Conservation (phyloP, 2,113 vertebrate genomes). For the Morone chrysops region DNA sequence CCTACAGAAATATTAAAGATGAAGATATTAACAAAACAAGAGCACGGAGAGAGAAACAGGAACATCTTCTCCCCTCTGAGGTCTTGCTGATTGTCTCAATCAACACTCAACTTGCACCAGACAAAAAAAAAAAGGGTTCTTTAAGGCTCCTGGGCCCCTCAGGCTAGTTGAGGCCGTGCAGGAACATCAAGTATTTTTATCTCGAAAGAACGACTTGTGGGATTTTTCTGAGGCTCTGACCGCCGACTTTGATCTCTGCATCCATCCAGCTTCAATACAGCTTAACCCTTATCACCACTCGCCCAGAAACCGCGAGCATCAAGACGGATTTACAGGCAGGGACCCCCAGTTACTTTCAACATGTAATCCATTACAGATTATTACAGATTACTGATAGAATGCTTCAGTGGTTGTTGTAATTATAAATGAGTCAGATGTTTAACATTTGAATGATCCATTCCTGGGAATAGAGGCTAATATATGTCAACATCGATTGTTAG, state of each 20-base stretch:
- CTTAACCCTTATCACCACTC: slow-evolving; percentile 77
- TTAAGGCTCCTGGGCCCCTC: neutral
- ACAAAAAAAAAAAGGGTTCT: slow-evolving; percentile 8
- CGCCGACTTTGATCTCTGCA: slow-evolving; percentile 78
- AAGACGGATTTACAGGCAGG: slow-evolving; percentile 49
- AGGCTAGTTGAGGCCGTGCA: neutral
- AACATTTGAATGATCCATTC: neutral
- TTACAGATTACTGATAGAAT: slow-evolving; percentile 52
- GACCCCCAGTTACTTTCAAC: slow-evolving; percentile 57
- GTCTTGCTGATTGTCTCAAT: neutral
- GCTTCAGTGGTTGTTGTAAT: slow-evolving; percentile 15
- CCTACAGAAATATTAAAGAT: neutral
- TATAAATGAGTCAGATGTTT: neutral
- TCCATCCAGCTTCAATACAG: slow-evolving; percentile 77
- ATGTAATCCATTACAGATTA: slow-evolving; percentile 70
- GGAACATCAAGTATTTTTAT: slow-evolving; percentile 54
- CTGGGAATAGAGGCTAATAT: neutral
- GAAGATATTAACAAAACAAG: neutral
- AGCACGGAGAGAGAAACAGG: neutral
- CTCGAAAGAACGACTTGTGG: slow-evolving; percentile 42
- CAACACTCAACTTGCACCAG: slow-evolving; percentile 1
- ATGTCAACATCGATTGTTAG: neutral
- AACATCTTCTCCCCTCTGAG: neutral
- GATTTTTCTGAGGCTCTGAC: slow-evolving; percentile 47
- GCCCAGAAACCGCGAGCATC: slow-evolving; percentile 61